Evolutionary conservation across 2,888 invertebrate genomes (phyloP).

Genomic region (Eueremaeus valkanovi): DNA sequence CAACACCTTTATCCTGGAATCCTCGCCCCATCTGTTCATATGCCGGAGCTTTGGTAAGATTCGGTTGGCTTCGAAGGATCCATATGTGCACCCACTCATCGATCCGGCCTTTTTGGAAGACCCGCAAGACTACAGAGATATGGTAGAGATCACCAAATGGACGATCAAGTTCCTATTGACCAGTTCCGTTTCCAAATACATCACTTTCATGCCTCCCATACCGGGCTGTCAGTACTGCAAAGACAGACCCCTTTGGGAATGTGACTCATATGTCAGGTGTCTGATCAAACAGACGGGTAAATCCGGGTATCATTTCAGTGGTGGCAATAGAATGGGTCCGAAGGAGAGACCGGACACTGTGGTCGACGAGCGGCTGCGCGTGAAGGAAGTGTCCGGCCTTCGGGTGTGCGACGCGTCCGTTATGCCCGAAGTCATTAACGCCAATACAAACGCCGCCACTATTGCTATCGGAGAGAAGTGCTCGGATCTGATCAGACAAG

Average conservation of each 20-base stretch:
- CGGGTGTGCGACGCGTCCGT: constrained; percentile 16
- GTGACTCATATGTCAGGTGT: constrained; percentile 1
- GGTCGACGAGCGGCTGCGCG: neutral
- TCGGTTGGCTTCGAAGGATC: constrained; percentile 10
- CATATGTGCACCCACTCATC: constrained; percentile 5
- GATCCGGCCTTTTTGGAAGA: neutral
- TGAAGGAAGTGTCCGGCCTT: neutral
- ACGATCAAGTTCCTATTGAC: neutral
- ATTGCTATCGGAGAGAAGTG: neutral
- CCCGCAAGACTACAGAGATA: neutral
- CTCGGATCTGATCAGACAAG: neutral
- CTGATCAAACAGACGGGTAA: neutral
- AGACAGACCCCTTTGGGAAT: constrained; percentile 1
- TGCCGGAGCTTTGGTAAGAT: neutral
- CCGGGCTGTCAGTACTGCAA: constrained; percentile 15
- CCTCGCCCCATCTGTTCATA: constrained; percentile 5
- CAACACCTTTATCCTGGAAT: neutral
- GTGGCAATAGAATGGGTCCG: neutral
- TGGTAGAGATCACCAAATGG: neutral
- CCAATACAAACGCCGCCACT: neutral
- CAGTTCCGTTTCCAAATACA: neutral
- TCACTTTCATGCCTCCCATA: neutral
- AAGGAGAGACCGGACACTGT: neutral
- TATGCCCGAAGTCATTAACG: neutral
- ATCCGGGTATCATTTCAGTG: neutral